Evolutionary conservation across 2,888 invertebrate species (phyloP).

Genomic region (Apoderus coryli): DNA sequence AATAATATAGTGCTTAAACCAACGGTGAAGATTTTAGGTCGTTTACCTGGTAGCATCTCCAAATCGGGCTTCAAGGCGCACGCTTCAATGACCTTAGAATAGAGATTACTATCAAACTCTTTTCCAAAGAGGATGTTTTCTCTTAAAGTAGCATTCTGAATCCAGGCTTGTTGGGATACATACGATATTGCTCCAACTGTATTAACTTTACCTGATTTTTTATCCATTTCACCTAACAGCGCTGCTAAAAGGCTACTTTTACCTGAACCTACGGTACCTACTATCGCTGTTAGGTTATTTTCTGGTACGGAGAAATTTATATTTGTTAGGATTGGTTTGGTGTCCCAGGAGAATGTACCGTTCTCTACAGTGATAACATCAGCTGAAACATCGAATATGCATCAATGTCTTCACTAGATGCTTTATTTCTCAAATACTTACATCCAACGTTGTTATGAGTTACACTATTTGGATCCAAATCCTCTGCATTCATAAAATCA

Average conservation of each 20-base stretch:
- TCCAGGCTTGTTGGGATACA: conserved; percentile 41
- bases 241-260: conserved; percentile 35
- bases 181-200: conserved; percentile 34
- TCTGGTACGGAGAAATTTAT: conserved; percentile 26
- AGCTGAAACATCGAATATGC: conserved; percentile 13
- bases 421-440: too few species aligned
- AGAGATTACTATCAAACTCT: conserved; percentile 22
- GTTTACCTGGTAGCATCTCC: conserved; percentile 65
- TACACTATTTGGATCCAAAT: conserved; percentile 64
- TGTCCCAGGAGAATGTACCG: conserved; percentile 37
- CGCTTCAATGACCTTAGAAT: conserved; percentile 22
- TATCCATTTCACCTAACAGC: conserved; percentile 35
- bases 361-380: conserved; percentile 31
- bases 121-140: conserved; percentile 37
- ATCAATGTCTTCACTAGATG: too few species aligned
- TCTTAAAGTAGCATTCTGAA: conserved; percentile 36
- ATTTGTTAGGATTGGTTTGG: conserved; percentile 20
- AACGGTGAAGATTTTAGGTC: too few species aligned
- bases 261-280: conserved; percentile 35
- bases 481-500: conserved; percentile 81
- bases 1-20: too few species aligned
- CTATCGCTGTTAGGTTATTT: conserved; percentile 30
- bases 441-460: too few species aligned
- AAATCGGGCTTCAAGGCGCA: conserved; percentile 36
- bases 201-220: conserved; percentile 22